These are phyloP conservation scores for Taphrorychus bicolor DNA, from an alignment of 2,888 invertebrate species.

Conservation along the genomic window DNA sequence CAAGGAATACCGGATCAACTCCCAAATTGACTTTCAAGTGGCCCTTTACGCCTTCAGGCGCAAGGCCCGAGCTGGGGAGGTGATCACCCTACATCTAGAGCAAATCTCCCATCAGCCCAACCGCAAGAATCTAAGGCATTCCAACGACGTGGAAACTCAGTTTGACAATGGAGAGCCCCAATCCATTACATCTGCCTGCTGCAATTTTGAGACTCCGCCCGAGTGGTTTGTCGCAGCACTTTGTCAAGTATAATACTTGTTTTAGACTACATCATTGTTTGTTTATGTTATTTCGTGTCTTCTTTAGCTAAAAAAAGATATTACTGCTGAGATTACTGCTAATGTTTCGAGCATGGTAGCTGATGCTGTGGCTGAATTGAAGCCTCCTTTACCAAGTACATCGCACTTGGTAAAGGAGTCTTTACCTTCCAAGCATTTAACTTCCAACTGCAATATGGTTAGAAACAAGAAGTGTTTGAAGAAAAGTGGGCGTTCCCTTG, in stretches of 20 bases:
- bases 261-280: no score
- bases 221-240: constrained; percentile 49
- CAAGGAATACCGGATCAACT: constrained; percentile 59
- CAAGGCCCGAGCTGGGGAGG: constrained; percentile 55
- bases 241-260: constrained; percentile 45
- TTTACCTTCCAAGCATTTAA: no score
- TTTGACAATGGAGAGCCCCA: constrained; percentile 43
- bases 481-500: constrained; percentile 42
- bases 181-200: constrained; percentile 40
- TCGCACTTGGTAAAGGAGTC: no score
- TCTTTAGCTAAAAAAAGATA: constrained; percentile 54
- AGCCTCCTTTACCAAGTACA: constrained; percentile 1
- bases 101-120: constrained; percentile 45
- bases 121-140: constrained; percentile 31
- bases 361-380: constrained; percentile 19
- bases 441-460: constrained; percentile 27
- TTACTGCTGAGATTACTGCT: constrained; percentile 52
- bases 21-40: constrained; percentile 59
- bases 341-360: constrained; percentile 46
- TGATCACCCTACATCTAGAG: constrained; percentile 56
- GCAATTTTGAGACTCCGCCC: constrained; percentile 45
- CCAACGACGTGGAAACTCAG: constrained; percentile 50
- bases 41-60: constrained; percentile 57
- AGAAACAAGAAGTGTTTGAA: constrained; percentile 50
- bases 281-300: no score